Evolutionary conservation across 2,888 invertebrate genomes (phyloP).

Genomic region (Camponotus fellah): DNA sequence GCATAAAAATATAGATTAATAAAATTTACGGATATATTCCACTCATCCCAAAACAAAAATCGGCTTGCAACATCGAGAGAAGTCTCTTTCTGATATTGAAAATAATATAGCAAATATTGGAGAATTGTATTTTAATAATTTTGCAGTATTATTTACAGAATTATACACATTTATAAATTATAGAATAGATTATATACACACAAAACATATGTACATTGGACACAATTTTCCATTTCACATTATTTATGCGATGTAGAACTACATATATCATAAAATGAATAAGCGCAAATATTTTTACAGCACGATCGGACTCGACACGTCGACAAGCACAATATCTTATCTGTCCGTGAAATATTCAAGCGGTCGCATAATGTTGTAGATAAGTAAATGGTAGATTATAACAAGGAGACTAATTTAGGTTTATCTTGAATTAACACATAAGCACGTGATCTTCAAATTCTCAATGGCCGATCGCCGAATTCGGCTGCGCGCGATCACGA

Average conservation of each 20-base stretch:
- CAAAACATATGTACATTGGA: neutral
- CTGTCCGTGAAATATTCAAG: neutral
- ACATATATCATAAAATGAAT: neutral
- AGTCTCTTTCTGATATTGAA: neutral
- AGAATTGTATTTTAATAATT: neutral
- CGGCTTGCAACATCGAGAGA: neutral
- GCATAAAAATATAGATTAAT: slow-evolving; percentile 1
- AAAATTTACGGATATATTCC: neutral
- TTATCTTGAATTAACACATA: neutral
- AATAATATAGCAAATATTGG: neutral
- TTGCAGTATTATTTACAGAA: neutral
- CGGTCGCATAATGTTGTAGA: neutral
- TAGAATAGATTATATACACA: neutral
- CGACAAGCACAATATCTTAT: neutral
- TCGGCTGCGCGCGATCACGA: neutral
- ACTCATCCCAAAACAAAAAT: neutral
- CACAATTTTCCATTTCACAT: neutral
- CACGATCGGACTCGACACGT: neutral
- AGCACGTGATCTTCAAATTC: neutral
- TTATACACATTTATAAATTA: too few relatives aligned
- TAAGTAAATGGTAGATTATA: neutral
- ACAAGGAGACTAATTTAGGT: neutral
- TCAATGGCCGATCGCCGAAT: slow-evolving; percentile 17
- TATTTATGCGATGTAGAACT: neutral
- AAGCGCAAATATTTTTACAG: neutral